Conservation (phyloP, 1,140 invertebrate species). For the Calycopis cecrops region DNA sequence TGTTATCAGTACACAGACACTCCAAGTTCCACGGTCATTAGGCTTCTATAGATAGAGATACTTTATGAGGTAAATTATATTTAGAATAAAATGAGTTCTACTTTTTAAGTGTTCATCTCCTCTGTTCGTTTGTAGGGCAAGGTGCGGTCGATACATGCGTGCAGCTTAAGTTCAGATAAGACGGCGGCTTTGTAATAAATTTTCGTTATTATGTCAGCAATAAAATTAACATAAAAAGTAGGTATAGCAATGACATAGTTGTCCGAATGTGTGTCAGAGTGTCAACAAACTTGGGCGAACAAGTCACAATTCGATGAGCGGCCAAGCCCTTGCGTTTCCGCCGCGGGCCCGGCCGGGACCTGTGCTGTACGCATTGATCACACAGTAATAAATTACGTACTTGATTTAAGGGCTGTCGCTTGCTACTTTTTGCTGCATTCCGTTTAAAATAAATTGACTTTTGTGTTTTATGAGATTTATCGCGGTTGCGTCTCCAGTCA, state of each 20-base stretch:
- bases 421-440: slow-evolving; percentile 1
- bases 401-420: slow-evolving; percentile 6
- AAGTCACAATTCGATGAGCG: slow-evolving; percentile 25
- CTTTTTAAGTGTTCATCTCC: not conserved
- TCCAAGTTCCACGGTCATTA: no score
- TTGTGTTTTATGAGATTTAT: not conserved
- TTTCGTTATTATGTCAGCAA: slow-evolving; percentile 14
- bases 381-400: slow-evolving; percentile 3
- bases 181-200: not conserved
- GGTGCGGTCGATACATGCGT: not conserved
- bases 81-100: not conserved
- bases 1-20: no score
- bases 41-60: no score
- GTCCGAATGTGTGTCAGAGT: slow-evolving; percentile 30
- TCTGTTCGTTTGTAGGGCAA: slow-evolving; percentile 8
- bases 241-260: slow-evolving; percentile 26
- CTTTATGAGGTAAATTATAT: no score
- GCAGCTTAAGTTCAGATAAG: not conserved
- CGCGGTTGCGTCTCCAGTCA: no score
- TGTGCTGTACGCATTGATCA: slow-evolving; percentile 16
- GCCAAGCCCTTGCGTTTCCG: slow-evolving; percentile 29
- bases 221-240: slow-evolving; percentile 10
- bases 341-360: slow-evolving; percentile 14
- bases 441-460: not conserved
- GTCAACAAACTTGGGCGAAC: slow-evolving; percentile 26